Conservation (phyloP, 2,113 vertebrate genomes). For the Phycodurus eques region DNA sequence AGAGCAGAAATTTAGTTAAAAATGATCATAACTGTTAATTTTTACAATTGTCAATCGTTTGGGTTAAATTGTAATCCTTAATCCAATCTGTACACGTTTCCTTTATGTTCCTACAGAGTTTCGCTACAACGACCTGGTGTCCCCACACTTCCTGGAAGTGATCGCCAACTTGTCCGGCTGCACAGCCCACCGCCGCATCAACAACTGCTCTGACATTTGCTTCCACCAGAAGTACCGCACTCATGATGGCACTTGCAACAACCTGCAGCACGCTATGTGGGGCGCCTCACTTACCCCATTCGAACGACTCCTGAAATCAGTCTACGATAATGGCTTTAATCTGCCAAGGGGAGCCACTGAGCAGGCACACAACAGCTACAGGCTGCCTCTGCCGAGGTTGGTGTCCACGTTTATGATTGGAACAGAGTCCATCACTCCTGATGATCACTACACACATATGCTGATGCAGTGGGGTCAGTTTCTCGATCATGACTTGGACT, state of each 20-base stretch:
- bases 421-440: conserved; percentile 88
- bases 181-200: conserved; percentile 88
- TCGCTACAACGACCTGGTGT: conserved; percentile 97
- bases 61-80: too few species aligned
- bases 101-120: conserved; percentile 75
- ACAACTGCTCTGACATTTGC: conserved; percentile 98
- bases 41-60: too few species aligned
- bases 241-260: conserved; percentile 95
- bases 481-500: conserved; percentile 93
- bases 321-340: conserved; percentile 98
- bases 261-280: conserved; percentile 98
- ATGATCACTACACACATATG: conserved; percentile 92
- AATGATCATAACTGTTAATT: too few species aligned
- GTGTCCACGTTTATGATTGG: conserved; percentile 91
- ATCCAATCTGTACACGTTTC: background rate
- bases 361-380: conserved; percentile 77
- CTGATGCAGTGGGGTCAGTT: conserved; percentile 99
- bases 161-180: conserved; percentile 97
- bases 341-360: conserved; percentile 83
- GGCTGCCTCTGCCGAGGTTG: conserved; percentile 85
- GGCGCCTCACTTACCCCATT: conserved; percentile 94
- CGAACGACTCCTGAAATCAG: conserved; percentile 89
- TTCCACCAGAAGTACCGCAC: conserved; percentile 96
- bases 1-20: too few species aligned
- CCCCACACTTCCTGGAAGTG: conserved; percentile 89